Base-by-base conservation (phyloP, 2,888 invertebrate species). In the Drosophila subsilvestris region DNA sequence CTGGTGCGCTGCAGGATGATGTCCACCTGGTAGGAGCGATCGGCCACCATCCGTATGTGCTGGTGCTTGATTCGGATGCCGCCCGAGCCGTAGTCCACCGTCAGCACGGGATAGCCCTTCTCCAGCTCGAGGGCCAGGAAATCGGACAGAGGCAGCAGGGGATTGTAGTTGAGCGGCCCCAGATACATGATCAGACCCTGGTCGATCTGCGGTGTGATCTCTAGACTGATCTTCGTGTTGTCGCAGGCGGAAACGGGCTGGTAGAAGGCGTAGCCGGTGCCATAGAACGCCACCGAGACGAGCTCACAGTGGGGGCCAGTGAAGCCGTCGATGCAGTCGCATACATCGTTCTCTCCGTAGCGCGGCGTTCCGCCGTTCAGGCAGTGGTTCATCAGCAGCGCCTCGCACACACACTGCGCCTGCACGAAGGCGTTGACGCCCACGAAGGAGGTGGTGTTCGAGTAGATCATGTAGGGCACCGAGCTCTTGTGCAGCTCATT, bases 231-330 rank as follows among this genome's bases (percentile, higher is more conserved):
- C 79, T 95, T 95, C 0, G 97, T 96, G 63, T 96, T 95, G 75
- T 96, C 95, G 91, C 99, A 99, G 6, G 97, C 95, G 37, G 97
- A 95, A 37, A 98, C 95, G 0, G 98, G 94, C 0, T 96, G 95
- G 93, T 98, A 98, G 94, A 99, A 95, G 0, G 98, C 98, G 95
- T 96, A 99, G 10, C 98, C 98, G 80, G 95, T 95, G n/a, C 98
- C 97, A 73, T 94, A 94, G 93, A 99, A 99, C 20, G 97, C 96
- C 75, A 98, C 95, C 0, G 96, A 95, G 0, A 97, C 95, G 72
- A 96, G 94, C 92, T 99, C 98, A 92, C 99, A 99, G 65, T 96
- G 95, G 0, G 98, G 97, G 0, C 99, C 99, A 6, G 95, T 94
- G 58, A 94, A 94, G 0, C 96, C 96, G 18, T 94, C 94, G 0